phyloP scores from a whole-genome alignment of 2,888 invertebrate species.

The Priapulus caudatus region DNA sequence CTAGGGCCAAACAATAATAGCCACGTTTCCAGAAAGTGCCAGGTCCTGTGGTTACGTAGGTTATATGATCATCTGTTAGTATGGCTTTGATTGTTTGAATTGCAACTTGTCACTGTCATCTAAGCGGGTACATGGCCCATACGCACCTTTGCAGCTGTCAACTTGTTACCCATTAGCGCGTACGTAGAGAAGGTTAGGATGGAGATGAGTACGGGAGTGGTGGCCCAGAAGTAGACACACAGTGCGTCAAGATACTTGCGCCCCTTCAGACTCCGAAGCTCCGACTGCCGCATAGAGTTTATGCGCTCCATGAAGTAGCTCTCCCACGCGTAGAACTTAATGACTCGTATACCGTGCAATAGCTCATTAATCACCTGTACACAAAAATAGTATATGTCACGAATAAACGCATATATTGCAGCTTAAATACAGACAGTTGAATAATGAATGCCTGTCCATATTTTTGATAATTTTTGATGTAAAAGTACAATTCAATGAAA shows the following conservation, averaged over 20 bases:
- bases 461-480: no score
- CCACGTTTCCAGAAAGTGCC: no score
- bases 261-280: slow-evolving; percentile 43
- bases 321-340: slow-evolving; percentile 91
- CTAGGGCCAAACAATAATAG: no score
- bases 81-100: no score
- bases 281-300: slow-evolving; percentile 30
- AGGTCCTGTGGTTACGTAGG: no score
- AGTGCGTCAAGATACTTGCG: slow-evolving; percentile 92
- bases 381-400: slow-evolving; percentile 11
- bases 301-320: slow-evolving; percentile 52
- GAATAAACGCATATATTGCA: background rate
- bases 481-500: no score
- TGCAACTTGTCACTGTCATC: no score
- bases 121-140: no score
- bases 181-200: slow-evolving; percentile 42
- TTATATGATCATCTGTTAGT: no score
- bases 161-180: slow-evolving; percentile 49
- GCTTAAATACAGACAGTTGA: no score
- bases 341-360: slow-evolving; percentile 69
- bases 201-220: slow-evolving; percentile 66
- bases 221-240: slow-evolving; percentile 98
- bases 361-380: slow-evolving; percentile 63
- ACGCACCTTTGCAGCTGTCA: slow-evolving; percentile 69
- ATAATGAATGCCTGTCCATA: no score